Base-by-base conservation (phyloP, 2,888 invertebrate species). In the Octonoba sinensis region DNA sequence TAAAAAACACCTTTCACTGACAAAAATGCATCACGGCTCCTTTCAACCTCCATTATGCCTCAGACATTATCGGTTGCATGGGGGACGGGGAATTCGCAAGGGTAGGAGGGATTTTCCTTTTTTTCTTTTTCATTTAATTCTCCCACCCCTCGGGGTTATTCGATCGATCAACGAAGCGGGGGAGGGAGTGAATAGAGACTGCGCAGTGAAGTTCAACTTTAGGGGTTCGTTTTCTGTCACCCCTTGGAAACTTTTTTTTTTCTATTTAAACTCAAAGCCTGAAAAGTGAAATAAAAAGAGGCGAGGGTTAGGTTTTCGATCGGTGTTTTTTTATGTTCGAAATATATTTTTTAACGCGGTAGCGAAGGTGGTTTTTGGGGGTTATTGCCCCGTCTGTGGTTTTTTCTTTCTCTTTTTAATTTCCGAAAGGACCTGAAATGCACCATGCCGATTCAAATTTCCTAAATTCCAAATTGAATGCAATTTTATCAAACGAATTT, bases 351-450 rank as follows among this genome's bases (percentile, higher is more conserved):
- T 56, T 56, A 27, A 46, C 27, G n/a, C 64, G 1, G 20, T n/a
- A 57, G 73, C 69, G 73, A 81, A 81, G 79, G 79, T 81, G 79
- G 79, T 73, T 81, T 57, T 70, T 73, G 36, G 73, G 79, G 79
- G 79, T 81, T 81, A 72, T 81, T 81, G 79, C 79, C 73, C 78
- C 73, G 56, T 12, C 18, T 51, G 56, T 54, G 62, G 20, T 59
- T 71, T 27, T 71, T 70, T 69, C 57, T 69, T 69, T 57, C 18
- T 27, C 44, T n/a, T 11, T 15, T 47, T 67, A 44, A 51, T 66
- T 66, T 51, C 51, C 22, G 51, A 56, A 44, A 18, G 54, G 57
- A 56, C 57, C 57, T 64, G 44, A 64, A 64, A 64, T 20, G 46
- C 46, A 36, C 36, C 36, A 36, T 36, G 36, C 6, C 36, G 36